Evolutionary conservation across 2,888 invertebrate species (phyloP).

Genomic region (Caenorhabditis afra): DNA sequence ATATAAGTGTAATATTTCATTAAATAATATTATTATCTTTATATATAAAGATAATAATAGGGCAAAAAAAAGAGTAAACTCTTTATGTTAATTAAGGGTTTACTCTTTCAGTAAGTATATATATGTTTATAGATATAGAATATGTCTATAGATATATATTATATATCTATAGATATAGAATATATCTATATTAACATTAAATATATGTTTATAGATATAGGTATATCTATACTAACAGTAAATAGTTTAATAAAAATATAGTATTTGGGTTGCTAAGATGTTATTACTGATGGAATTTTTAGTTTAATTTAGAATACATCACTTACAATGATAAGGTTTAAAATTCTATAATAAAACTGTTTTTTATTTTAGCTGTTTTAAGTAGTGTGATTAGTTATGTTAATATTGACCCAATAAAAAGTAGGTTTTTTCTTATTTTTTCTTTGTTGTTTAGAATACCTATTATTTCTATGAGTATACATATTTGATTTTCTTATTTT

Average conservation of each 20-base stretch:
- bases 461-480: conserved; percentile 62
- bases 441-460: conserved; percentile 65
- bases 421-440: conserved; percentile 71
- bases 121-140: conserved; percentile 38
- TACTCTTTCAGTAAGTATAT: conserved; percentile 4
- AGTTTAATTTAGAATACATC: conserved; percentile 72
- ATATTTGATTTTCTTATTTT: conserved; percentile 73
- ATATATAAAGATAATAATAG: conserved; percentile 25
- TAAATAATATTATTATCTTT: conserved; percentile 24
- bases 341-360: conserved; percentile 67
- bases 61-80: too few relatives aligned
- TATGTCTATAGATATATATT: conserved; percentile 40
- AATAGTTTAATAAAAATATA: conserved; percentile 73
- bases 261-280: conserved; percentile 70
- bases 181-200: conserved; percentile 43
- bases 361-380: conserved; percentile 64
- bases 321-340: conserved; percentile 73
- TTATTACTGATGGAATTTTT: conserved; percentile 67
- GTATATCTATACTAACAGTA: conserved; percentile 40
- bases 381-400: conserved; percentile 67
- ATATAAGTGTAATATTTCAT: conserved; percentile 36
- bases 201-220: conserved; percentile 11
- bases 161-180: conserved; percentile 5
- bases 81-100: neutral
- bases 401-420: conserved; percentile 68